Base-by-base conservation (phyloP, 2,888 invertebrate genomes). In the Actias luna region DNA sequence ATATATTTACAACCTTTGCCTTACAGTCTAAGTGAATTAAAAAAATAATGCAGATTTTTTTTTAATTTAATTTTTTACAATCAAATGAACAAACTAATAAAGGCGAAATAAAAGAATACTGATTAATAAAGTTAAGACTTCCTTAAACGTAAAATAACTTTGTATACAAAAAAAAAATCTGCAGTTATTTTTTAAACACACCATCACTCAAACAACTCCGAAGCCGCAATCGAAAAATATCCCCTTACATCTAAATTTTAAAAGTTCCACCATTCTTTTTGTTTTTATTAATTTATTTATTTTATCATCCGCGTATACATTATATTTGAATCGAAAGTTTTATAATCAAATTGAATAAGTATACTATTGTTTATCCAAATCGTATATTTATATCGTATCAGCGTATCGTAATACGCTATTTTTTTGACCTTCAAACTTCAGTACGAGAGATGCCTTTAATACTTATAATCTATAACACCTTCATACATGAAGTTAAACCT, bases 311-410 rank as follows among this genome's bases (percentile, higher is more conserved):
- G 85, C 88, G 89, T 89, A 89, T 89, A 89, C 89, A 87, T 80
- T n/a, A 42, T n/a, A 77, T 81, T 85, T 87, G 83, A 84, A 87
- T 84, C 84, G 74, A 84, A 82, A 73, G 78, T 82, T 82, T 80
- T 83, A 80, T 55, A 14, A 55, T 55, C n/a, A 29, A n/a, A 55
- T 55, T 55, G 55, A 50, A 25, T 12, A 50, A 16, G 80, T 77
- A 75, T 55, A 55, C 55, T 55, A n/a, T 55, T 29, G 29, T 16
- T 78, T 74, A 79, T 82, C 78, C 42, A 75, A 75, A 80, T 87
- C 88, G 86, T 88, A 89, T 88, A 85, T 69, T 78, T 78, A 73
- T 18, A 73, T 87, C 87, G 85, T 88, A 87, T 87, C 81, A 78
- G 82, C 74, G 76, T 80, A 80, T 80, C 73, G 66, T 68, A 64